A percentile compares a stretch with the other conserved stretches of the same genome.
These are phyloP conservation scores for Torymus texanus DNA, from an alignment of 2,888 invertebrate genomes.

Conservation along the genomic window DNA sequence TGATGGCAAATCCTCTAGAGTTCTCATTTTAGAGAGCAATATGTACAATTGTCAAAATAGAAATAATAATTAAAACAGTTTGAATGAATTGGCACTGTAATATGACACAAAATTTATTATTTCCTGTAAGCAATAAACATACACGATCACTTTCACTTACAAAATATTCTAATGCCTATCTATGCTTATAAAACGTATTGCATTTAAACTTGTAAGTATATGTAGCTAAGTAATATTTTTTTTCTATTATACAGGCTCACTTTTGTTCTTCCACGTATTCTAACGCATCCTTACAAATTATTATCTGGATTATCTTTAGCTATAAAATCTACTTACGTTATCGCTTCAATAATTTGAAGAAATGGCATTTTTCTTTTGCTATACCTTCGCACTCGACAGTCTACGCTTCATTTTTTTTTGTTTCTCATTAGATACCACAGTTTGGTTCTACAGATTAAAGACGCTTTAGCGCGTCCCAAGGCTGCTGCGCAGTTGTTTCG, in stretches of 20 bases:
- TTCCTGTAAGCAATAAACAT: conserved; percentile 71
- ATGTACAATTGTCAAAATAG: conserved; percentile 38
- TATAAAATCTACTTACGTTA: conserved; percentile 33
- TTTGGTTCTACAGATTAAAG: conserved; percentile 12
- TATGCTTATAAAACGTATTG: conserved; percentile 58
- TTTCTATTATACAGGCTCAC: conserved; percentile 43
- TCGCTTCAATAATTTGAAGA: conserved; percentile 33
- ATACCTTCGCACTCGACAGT: conserved; percentile 16
- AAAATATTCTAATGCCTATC: conserved; percentile 69
- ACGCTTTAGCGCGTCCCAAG: background rate
- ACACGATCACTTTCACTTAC: conserved; percentile 71
- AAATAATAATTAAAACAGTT: conserved; percentile 50
- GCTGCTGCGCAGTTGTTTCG: conserved; percentile 3
- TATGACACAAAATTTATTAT: conserved; percentile 73
- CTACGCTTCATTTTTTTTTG: conserved; percentile 3
- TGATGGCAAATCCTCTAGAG: conserved; percentile 32
- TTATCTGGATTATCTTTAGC: conserved; percentile 25
- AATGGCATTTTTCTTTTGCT: conserved; percentile 25
- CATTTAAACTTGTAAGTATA: conserved; percentile 59
- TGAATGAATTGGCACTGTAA: conserved; percentile 51
- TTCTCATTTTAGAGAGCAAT: conserved; percentile 40
- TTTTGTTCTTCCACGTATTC: conserved; percentile 35
- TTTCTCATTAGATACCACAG: conserved; percentile 20
- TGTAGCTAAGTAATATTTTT: conserved; percentile 29
- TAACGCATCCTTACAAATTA: conserved; percentile 20